phyloP scores from a whole-genome alignment of 2,888 invertebrate species.

The Scaptomyza polygonia region DNA sequence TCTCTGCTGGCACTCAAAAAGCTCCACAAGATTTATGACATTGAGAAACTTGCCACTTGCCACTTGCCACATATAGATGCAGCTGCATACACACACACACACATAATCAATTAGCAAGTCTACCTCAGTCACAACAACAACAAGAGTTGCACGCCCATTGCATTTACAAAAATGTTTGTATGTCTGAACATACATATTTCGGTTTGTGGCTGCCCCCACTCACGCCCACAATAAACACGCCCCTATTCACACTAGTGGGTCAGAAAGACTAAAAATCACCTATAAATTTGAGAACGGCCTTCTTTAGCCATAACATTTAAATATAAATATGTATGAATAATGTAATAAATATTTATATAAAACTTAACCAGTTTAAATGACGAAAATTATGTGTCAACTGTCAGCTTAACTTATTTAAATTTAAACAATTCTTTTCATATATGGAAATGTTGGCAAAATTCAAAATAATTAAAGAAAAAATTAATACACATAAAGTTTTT shows the following conservation, averaged over 20 bases:
- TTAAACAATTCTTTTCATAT: no score
- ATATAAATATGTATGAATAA: not conserved
- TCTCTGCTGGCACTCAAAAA: conserved; percentile 1
- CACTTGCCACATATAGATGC: no score
- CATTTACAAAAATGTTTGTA: not conserved
- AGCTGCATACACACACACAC: not conserved
- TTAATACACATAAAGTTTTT: no score
- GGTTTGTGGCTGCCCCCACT: not conserved
- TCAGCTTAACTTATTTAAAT: no score
- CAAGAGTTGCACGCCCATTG: conserved; percentile 16
- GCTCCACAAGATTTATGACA: conserved; percentile 24
- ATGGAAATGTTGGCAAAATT: no score
- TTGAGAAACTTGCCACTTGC: not conserved
- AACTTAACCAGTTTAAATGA: no score
- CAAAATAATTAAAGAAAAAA: no score
- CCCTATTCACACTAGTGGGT: conserved; percentile 3
- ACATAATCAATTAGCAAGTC: conserved; percentile 25
- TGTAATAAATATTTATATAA: no score
- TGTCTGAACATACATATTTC: not conserved
- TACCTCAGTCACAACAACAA: conserved; percentile 1
- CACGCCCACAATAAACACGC: conserved; percentile 2
- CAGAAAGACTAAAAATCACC: not conserved
- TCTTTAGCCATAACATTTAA: not conserved
- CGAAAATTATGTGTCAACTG: no score
- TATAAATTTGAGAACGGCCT: not conserved